Conservation (phyloP, 2,888 invertebrate species). For the Tanytarsus gracilentus region DNA sequence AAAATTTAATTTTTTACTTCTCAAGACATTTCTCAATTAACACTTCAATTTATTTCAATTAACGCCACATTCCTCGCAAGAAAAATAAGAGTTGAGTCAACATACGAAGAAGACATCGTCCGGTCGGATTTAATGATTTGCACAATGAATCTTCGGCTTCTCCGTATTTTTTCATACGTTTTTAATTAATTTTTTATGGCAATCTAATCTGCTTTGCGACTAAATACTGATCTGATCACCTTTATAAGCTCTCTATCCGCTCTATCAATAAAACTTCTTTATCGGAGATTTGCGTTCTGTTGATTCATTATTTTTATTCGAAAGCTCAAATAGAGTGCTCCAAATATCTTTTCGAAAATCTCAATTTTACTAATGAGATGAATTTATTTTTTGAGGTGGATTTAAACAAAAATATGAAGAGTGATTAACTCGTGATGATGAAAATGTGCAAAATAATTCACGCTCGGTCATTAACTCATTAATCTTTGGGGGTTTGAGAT, state of each 20-base stretch:
- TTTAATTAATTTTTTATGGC: conserved; percentile 1
- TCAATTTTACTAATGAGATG: too few species aligned
- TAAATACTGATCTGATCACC: not conserved
- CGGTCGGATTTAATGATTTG: conserved; percentile 24
- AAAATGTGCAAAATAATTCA: too few species aligned
- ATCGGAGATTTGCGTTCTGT: not conserved
- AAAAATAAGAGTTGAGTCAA: not conserved
- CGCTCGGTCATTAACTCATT: too few species aligned
- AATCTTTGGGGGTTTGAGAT: too few species aligned
- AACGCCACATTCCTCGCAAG: not conserved
- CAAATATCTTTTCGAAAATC: too few species aligned
- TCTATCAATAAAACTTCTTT: not conserved
- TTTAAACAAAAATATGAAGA: too few species aligned
- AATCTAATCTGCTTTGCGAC: not conserved
- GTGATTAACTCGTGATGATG: too few species aligned
- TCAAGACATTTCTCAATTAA: too few species aligned
- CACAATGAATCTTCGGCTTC: conserved; percentile 5
- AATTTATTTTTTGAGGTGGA: too few species aligned
- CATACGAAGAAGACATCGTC: not conserved
- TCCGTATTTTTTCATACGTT: not conserved
- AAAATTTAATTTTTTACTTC: too few species aligned
- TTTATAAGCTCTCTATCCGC: not conserved
- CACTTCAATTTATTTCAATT: too few species aligned
- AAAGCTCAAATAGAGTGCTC: too few species aligned
- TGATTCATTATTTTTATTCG: not conserved